phyloP scores from a whole-genome alignment of 2,113 vertebrate species.

The Gallinago media region DNA sequence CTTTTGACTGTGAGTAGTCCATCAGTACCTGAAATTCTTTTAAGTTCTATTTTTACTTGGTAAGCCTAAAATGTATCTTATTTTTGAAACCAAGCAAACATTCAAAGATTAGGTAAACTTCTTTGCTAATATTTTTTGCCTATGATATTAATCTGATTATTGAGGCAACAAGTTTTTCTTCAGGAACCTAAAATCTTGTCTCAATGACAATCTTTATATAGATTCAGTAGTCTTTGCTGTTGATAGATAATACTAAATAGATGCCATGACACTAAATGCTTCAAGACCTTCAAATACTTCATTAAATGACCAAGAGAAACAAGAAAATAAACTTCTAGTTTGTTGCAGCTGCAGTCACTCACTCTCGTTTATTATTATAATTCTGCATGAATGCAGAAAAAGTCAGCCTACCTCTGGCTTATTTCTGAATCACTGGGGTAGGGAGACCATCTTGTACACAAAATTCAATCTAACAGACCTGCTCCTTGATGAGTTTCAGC shows the following conservation, averaged over 20 bases:
- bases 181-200: background rate
- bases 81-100: background rate
- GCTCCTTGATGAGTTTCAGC: background rate
- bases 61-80: background rate
- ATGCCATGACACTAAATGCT: background rate
- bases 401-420: background rate
- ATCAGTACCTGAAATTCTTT: background rate
- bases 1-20: background rate
- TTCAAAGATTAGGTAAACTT: background rate
- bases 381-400: background rate
- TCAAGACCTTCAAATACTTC: background rate
- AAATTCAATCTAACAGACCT: background rate
- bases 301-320: background rate
- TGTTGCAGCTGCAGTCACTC: background rate
- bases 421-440: background rate
- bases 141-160: background rate
- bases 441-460: background rate
- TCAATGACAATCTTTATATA: background rate
- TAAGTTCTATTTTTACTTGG: background rate
- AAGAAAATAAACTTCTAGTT: background rate
- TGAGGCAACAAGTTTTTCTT: background rate
- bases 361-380: background rate
- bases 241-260: background rate
- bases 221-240: background rate
- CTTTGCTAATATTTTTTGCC: background rate